Base-by-base conservation (phyloP, 2,797 vertebrate genomes). In the Eurystomus glaucurus region DNA sequence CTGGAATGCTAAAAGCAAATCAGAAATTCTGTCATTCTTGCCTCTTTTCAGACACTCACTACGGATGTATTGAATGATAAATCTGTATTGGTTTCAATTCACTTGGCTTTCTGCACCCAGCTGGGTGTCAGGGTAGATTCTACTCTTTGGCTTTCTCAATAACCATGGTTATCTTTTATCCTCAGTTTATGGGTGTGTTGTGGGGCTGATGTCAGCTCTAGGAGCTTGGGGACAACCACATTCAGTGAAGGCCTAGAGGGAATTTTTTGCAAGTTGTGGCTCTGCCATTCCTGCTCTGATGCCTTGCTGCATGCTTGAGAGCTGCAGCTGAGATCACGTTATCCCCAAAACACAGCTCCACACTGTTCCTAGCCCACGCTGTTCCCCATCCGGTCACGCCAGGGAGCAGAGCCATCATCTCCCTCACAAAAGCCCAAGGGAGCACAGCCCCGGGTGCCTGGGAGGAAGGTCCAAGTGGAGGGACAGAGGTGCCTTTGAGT, bases 401-500 rank as follows among this genome's bases (percentile, higher is more conserved):
- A 80, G 76, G 79, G 35, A 90, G n/a, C 76, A 48, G 88, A 78
- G 79, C 55, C 5, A 2, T n/a, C 79, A 17, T 31, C 23, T 79
- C 43, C 37, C 22, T 45, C 11, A 7, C 31, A 28, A 87, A 45
- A 84, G 37, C 7, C 43, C 28, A 35, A 33, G 43, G 7, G 25
- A 72, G 43, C 22, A 39, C 69, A 57, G 28, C 19, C 48, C 31
- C 0, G 0, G 48, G 46, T 33, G 26, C 46, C 3, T 45, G n/a
- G 43, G 21, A 93, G 43, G 76, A 78, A 76, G 66, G 66, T 45
- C 66, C 51, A 39, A 66, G 62, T 1, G 0, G 20, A 74, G 51
- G 72, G 60, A 96, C 84, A 95, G 92, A 91, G 68, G 5, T 85
- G 89, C 41, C 89, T 96, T 96, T 95, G 81, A 93, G 55, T 25